Conservation (phyloP, 2,888 invertebrate species). For the Drosophila lacicola region DNA sequence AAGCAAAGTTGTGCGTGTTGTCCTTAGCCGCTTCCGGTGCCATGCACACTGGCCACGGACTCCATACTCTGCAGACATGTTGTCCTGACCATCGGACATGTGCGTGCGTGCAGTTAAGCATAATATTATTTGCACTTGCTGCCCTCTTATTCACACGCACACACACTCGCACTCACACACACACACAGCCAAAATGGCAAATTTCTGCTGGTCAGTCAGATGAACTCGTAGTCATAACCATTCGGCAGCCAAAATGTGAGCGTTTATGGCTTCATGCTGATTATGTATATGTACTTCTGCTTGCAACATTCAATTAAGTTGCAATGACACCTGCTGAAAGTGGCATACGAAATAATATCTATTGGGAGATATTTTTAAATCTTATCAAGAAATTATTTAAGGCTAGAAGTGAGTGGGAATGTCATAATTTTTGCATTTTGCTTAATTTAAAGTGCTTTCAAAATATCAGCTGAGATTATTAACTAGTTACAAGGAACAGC, state of each 20-base stretch:
- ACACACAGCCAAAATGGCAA: conserved; percentile 26
- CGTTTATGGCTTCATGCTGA: conserved; percentile 55
- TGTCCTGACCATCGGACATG: conserved; percentile 20
- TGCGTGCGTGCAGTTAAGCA: conserved; percentile 70
- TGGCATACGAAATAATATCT: background rate
- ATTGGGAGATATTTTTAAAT: too few species aligned
- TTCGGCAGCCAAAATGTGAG: conserved; percentile 66
- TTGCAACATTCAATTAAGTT: conserved; percentile 37
- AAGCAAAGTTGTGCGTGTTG: conserved; percentile 66
- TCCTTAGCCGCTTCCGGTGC: conserved; percentile 54
- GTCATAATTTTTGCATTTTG: too few species aligned
- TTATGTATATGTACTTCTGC: conserved; percentile 6
- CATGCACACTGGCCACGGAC: conserved; percentile 26
- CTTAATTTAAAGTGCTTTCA: too few species aligned
- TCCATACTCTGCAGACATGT: conserved; percentile 16
- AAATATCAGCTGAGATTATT: too few species aligned
- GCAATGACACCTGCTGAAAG: conserved; percentile 38
- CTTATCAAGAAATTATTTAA: too few species aligned
- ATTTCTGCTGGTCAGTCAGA: conserved; percentile 52
- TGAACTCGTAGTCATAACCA: conserved; percentile 66
- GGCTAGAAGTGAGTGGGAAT: too few species aligned
- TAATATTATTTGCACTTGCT: conserved; percentile 79
- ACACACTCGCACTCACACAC: conserved; percentile 16
- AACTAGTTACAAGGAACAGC: too few species aligned
- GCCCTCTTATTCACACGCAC: conserved; percentile 47